Conservation (phyloP, 2,113 vertebrate species). For the Muntiacus muntjak region DNA sequence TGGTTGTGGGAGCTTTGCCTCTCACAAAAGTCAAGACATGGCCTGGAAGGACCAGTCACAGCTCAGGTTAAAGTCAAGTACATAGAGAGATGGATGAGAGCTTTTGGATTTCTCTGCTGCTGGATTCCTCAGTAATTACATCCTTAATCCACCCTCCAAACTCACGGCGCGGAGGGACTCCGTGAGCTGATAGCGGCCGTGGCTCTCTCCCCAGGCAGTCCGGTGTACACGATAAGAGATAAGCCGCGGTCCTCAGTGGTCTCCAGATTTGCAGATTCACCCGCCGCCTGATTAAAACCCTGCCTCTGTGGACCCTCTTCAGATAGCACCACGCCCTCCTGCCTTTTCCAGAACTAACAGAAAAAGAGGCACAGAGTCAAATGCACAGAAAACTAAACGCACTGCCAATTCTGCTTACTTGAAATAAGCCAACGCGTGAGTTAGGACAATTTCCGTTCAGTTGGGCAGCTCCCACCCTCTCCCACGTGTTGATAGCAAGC, state of each 20-base stretch:
- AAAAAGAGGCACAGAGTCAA: background rate
- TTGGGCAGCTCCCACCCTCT: background rate
- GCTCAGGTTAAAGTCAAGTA: background rate
- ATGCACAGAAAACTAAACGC: background rate
- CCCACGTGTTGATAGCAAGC: background rate
- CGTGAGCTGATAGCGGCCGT: accelerated
- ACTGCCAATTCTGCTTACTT: background rate
- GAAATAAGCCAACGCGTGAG: background rate
- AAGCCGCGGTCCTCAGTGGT: background rate
- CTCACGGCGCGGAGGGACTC: background rate
- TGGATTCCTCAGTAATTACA: background rate
- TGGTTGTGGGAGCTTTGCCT: background rate
- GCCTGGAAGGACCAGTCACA: background rate
- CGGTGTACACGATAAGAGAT: accelerated
- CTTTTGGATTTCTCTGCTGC: background rate
- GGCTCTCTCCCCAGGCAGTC: background rate
- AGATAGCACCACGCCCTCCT: background rate
- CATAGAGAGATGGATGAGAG: background rate
- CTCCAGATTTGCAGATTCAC: background rate
- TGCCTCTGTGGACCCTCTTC: background rate
- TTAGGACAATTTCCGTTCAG: background rate
- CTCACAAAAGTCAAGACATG: background rate
- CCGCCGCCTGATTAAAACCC: background rate
- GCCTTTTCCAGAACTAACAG: background rate
- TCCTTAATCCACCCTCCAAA: background rate